Percentiles rank a stretch among this genome's conserved stretches.
phyloP scores from a whole-genome alignment of 2,113 vertebrate genomes.

The Protobothrops flavoviridis region DNA sequence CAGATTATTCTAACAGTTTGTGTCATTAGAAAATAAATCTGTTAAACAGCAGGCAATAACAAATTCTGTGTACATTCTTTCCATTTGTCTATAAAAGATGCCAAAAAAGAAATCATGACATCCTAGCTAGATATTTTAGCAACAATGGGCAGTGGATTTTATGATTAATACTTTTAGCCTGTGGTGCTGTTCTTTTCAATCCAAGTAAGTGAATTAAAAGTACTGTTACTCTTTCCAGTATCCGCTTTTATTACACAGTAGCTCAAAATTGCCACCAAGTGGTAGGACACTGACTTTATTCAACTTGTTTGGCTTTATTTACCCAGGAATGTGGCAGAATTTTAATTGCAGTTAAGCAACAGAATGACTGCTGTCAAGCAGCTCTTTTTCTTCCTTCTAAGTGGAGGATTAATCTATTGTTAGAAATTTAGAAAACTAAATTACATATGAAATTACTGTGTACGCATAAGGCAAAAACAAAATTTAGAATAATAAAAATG shows the following conservation, averaged over 20 bases:
- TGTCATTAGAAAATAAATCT: slow-evolving; percentile 2
- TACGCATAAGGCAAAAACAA: slow-evolving; percentile 27
- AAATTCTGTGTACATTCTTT: slow-evolving; percentile 45
- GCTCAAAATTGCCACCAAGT: slow-evolving; percentile 76
- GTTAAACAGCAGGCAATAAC: slow-evolving; percentile 26
- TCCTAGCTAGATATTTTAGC: slow-evolving; percentile 36
- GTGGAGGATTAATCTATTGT: slow-evolving; percentile 62
- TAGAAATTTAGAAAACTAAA: slow-evolving; percentile 46
- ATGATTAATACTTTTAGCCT: slow-evolving; percentile 30
- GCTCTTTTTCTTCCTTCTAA: slow-evolving; percentile 54
- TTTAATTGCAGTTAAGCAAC: slow-evolving; percentile 55
- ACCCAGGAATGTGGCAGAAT: slow-evolving; percentile 26
- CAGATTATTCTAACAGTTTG: neutral
- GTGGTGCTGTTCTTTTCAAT: slow-evolving; percentile 32
- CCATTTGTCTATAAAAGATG: slow-evolving; percentile 20
- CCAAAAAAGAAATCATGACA: slow-evolving; percentile 33
- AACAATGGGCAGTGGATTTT: slow-evolving; percentile 29
- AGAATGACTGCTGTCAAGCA: slow-evolving; percentile 56
- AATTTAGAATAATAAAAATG: slow-evolving; percentile 20
- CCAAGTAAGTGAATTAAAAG: slow-evolving; percentile 51
- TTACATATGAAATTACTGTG: slow-evolving; percentile 39
- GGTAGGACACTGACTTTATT: slow-evolving; percentile 58
- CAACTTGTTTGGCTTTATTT: slow-evolving; percentile 31
- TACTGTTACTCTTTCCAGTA: slow-evolving; percentile 35
- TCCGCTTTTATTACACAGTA: slow-evolving; percentile 47